Conservation (phyloP, 2,113 vertebrate genomes). For the Leptocoma aspasia region DNA sequence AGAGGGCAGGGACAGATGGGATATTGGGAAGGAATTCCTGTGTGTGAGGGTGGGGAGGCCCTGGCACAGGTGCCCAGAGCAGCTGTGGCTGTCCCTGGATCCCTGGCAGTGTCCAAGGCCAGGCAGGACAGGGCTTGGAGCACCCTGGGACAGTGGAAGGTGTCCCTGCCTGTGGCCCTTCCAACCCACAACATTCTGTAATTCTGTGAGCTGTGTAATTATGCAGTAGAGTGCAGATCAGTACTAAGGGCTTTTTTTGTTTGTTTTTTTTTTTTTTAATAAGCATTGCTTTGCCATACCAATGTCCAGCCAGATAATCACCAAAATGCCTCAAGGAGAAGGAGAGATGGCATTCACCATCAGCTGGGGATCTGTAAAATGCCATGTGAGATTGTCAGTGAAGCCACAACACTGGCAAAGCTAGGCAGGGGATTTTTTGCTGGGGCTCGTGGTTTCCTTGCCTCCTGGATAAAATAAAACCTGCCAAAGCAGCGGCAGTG, state of each 20-base stretch:
- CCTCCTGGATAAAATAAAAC: not conserved
- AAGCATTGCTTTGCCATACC: not conserved
- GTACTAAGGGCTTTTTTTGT: not conserved
- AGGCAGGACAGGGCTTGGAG: fast-evolving
- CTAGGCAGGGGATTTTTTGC: not conserved
- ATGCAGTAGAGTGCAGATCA: not conserved
- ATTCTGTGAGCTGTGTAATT: not conserved
- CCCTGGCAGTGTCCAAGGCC: not conserved
- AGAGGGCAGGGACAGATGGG: not conserved
- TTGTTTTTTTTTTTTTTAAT: no score
- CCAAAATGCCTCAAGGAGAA: not conserved
- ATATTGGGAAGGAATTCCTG: not conserved
- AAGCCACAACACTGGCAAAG: fast-evolving
- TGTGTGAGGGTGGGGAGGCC: not conserved
- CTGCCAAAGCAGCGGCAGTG: not conserved
- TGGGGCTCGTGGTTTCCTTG: not conserved
- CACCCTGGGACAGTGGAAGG: fast-evolving
- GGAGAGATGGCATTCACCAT: not conserved
- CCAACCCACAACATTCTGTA: not conserved
- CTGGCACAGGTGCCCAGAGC: not conserved
- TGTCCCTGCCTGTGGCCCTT: not conserved
- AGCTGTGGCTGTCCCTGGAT: not conserved
- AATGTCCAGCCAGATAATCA: not conserved
- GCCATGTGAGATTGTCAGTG: fast-evolving
- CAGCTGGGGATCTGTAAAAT: not conserved